Percentiles rank a stretch among this genome's conserved stretches.
These are phyloP conservation scores for Micromesistius poutassou DNA, from an alignment of 2,797 vertebrate genomes.

Conservation along the genomic window DNA sequence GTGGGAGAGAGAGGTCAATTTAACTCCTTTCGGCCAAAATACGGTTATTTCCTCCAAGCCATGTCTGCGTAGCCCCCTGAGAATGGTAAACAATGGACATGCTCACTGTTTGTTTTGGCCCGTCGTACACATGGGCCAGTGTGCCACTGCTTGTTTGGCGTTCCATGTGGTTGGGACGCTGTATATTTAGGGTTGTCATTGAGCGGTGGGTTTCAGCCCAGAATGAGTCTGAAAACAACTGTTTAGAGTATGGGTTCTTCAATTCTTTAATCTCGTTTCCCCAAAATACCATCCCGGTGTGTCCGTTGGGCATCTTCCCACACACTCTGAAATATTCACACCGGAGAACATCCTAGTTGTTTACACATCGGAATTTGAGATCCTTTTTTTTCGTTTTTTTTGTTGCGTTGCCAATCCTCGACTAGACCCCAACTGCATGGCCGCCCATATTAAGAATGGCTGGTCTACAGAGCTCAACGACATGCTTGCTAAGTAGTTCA, in stretches of 20 bases:
- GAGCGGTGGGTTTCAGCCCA: neutral
- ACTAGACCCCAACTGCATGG: neutral
- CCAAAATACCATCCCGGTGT: neutral
- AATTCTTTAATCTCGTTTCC: neutral
- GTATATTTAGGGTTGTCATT: neutral
- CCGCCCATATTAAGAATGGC: neutral
- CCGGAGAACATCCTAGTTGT: no score
- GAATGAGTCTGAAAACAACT: neutral
- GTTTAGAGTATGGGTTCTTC: neutral
- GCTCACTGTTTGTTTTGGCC: constrained; percentile 3
- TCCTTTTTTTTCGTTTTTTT: no score
- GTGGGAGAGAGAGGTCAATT: neutral
- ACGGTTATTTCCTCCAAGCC: neutral
- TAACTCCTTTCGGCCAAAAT: neutral
- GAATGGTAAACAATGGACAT: constrained; percentile 8
- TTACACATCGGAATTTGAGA: no score
- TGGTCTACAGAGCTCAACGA: neutral
- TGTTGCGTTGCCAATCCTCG: neutral
- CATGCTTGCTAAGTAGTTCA: neutral
- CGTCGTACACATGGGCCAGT: neutral
- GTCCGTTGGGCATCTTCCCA: neutral
- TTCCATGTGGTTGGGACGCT: neutral
- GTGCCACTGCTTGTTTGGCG: neutral
- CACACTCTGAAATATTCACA: neutral
- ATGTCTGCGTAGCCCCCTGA: neutral